phyloP scores from a whole-genome alignment of 1,140 invertebrate genomes.

The Hestina assimilis region DNA sequence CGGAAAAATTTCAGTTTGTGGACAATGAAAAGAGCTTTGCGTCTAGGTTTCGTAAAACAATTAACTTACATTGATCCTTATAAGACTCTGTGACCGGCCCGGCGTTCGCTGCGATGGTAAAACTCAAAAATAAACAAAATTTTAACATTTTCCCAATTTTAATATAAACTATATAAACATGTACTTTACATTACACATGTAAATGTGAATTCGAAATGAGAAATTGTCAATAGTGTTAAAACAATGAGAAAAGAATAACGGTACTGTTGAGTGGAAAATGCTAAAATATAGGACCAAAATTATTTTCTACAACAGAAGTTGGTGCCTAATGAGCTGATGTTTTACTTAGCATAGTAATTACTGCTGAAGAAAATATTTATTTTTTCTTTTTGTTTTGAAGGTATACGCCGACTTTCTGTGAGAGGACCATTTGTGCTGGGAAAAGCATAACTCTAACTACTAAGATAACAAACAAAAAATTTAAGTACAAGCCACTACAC shows the following conservation, averaged over 20 bases:
- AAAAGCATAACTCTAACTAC: no score
- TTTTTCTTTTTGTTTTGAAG: no score
- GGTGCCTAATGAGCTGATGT: no score
- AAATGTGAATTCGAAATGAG: background rate
- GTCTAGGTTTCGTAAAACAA: background rate
- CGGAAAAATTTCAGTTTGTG: no score
- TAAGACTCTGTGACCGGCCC: conserved; percentile 30
- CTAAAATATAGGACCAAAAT: background rate
- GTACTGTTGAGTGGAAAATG: background rate
- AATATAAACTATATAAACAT: background rate
- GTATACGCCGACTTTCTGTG: no score
- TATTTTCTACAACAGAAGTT: background rate
- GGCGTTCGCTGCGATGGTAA: background rate
- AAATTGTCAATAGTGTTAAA: background rate
- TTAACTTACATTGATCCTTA: conserved; percentile 44
- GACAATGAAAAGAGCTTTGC: no score
- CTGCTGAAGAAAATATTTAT: no score
- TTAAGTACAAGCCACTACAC: no score
- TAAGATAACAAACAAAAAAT: no score
- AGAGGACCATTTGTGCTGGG: no score
- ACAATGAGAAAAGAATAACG: background rate
- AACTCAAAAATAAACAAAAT: background rate
- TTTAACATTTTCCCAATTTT: background rate
- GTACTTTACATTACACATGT: no score
- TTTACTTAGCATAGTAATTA: no score